Base-by-base conservation (phyloP, 2,113 vertebrate genomes). In the Corythornis cristatus region DNA sequence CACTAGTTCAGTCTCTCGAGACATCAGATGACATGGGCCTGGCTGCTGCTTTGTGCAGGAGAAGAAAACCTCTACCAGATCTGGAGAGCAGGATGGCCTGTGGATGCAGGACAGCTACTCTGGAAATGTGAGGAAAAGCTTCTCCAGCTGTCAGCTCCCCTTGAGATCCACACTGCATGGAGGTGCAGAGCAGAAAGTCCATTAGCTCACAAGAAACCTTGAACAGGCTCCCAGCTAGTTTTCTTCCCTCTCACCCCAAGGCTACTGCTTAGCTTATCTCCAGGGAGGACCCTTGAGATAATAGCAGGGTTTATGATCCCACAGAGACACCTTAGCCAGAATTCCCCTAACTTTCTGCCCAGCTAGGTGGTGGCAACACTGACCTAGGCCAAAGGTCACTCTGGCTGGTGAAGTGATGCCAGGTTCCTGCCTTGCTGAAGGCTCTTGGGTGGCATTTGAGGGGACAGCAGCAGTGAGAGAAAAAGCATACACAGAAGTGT, bases 321-420 rank as follows among this genome's bases (percentile, higher is more conserved):
- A 53, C 42, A 83, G 35, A 92, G 76, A 23, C 33, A 61, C 86
- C 65, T 83, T 57, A 40, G 50, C 45, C 61, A 86, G 90, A 90
- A 93, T 86, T 96, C 80, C 83, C 83, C 90, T 70, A 86, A 83
- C 22, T 83, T 94, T 96, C 90, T 90, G 51, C 57, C 86, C 0
- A 0, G 17, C 3, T 28, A 43, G 26, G 8, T 84, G 16, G 15
- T 9, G 11, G 65, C 78, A 85, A 23, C 11, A 20, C 5, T 42
- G 56, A 65, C 48, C 72, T 11, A 42, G 28, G 50, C 28, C 54
- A 60, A 91, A 75, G 29, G 45, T 58, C 64, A 11, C 57, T 35
- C 7, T 33, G 81, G 40, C 56, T 67, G 40, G 3, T 37, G 82
- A 79, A 46, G 40, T 48, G 45, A 73, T 26, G 50, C 54, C 62